Evolutionary conservation across 2,797 vertebrate genomes (phyloP).

Genomic region (Pangasius larnaudii): DNA sequence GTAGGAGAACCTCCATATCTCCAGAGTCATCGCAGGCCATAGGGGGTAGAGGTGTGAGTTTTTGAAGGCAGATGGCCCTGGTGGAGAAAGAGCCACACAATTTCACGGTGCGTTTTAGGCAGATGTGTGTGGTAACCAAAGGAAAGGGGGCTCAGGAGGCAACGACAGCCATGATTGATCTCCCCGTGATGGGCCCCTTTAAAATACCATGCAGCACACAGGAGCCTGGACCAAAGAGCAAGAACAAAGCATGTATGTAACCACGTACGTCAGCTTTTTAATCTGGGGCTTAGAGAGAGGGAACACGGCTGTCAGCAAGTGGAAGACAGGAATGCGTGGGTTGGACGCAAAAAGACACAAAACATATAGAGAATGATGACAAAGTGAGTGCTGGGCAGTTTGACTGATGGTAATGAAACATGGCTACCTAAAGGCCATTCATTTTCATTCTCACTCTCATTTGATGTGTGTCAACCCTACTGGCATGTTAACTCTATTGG

Average conservation of each 20-base stretch:
- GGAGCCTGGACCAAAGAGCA: slow-evolving; percentile 16
- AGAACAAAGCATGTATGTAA: slow-evolving; percentile 18
- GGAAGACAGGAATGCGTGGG: slow-evolving; percentile 21
- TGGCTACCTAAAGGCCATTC: slow-evolving; percentile 47
- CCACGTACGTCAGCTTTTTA: slow-evolving; percentile 40
- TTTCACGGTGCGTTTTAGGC: slow-evolving; percentile 93
- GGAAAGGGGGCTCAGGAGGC: slow-evolving; percentile 72
- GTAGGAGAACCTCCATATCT: slow-evolving; percentile 17
- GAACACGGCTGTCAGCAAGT: slow-evolving; percentile 14
- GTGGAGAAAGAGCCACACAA: slow-evolving; percentile 83
- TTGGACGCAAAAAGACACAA: slow-evolving; percentile 21
- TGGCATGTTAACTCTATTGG: slow-evolving; percentile 43
- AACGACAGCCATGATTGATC: slow-evolving; percentile 77
- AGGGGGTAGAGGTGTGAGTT: slow-evolving; percentile 38
- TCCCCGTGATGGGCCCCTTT: slow-evolving; percentile 52
- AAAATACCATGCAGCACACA: slow-evolving; percentile 1
- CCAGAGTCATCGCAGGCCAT: not conserved
- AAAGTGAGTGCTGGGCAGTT: slow-evolving; percentile 31
- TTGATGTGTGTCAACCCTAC: slow-evolving; percentile 27
- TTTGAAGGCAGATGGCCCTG: slow-evolving; percentile 78
- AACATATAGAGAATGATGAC: slow-evolving; percentile 42
- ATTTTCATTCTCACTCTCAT: slow-evolving; percentile 39
- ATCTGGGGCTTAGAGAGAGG: slow-evolving; percentile 23
- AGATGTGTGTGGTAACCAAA: slow-evolving; percentile 88
- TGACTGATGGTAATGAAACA: slow-evolving; percentile 50